phyloP scores from a whole-genome alignment of 2,888 invertebrate species.

The Philopedon plagiatum region DNA sequence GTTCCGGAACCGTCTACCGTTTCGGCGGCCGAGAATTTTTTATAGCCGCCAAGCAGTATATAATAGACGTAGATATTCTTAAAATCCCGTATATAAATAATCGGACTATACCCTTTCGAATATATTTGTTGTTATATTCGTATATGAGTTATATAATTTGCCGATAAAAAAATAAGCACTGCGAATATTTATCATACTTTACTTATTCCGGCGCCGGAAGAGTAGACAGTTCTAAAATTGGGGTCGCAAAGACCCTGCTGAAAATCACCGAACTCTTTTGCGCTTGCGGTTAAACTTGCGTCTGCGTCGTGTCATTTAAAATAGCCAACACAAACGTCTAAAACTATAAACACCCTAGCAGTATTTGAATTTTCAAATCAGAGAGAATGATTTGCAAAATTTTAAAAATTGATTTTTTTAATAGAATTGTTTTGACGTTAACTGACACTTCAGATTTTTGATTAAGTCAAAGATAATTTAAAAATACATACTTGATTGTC shows the following conservation, averaged over 20 bases:
- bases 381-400: constrained; percentile 4
- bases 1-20: constrained; percentile 6
- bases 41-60: too few species aligned
- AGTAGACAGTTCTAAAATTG: not conserved
- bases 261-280: constrained; percentile 35
- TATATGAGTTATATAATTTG: too few species aligned
- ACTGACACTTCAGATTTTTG: constrained; percentile 24
- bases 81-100: too few species aligned
- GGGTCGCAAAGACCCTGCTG: constrained; percentile 9
- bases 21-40: constrained; percentile 11
- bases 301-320: constrained; percentile 23
- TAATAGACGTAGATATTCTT: too few species aligned
- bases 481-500: constrained; percentile 16
- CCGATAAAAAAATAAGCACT: too few species aligned
- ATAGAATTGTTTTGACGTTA: not conserved
- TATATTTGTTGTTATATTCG: too few species aligned
- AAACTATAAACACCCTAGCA: constrained; percentile 14
- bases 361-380: constrained; percentile 20
- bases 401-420: not conserved
- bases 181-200: too few species aligned
- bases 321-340: constrained; percentile 17
- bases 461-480: not conserved
- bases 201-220: not conserved
- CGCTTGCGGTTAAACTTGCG: constrained; percentile 28
- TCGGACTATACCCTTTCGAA: too few species aligned